Conservation (phyloP, 2,797 vertebrate species). For the Sphenodon punctatus region DNA sequence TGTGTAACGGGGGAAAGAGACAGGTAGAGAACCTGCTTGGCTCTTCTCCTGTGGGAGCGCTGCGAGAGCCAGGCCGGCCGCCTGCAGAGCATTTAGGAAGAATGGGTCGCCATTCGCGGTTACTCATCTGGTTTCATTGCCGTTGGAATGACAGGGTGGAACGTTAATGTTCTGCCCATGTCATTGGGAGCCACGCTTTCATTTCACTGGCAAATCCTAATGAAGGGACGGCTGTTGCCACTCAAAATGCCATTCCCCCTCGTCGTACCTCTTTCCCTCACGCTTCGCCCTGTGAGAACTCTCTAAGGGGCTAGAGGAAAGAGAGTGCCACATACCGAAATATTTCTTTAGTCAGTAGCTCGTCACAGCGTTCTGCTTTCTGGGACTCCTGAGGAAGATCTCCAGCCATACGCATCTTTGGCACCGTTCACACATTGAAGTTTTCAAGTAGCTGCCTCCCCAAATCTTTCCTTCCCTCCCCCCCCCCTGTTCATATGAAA, state of each 20-base stretch:
- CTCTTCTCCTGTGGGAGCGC: background rate
- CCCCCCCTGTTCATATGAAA: too few relatives aligned
- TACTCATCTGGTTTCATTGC: slow-evolving; percentile 27
- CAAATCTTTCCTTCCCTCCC: too few relatives aligned
- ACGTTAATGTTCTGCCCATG: background rate
- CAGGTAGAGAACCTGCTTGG: background rate
- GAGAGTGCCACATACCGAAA: background rate
- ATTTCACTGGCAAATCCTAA: background rate
- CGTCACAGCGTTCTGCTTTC: background rate
- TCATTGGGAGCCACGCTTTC: background rate
- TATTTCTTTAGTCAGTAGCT: background rate
- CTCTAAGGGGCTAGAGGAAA: background rate
- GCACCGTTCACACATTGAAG: too few relatives aligned
- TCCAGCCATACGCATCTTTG: too few relatives aligned
- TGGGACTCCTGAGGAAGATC: too few relatives aligned
- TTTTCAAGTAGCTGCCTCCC: too few relatives aligned
- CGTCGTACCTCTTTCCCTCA: background rate
- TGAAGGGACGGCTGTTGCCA: background rate
- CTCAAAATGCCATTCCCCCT: background rate
- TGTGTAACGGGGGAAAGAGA: background rate
- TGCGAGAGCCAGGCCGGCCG: background rate
- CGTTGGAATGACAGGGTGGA: background rate
- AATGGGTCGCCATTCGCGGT: background rate
- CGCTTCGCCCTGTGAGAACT: background rate
- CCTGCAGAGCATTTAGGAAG: background rate